These are phyloP conservation scores for Chrysolina haemoptera DNA, from an alignment of 2,888 invertebrate genomes.

Conservation along the genomic window DNA sequence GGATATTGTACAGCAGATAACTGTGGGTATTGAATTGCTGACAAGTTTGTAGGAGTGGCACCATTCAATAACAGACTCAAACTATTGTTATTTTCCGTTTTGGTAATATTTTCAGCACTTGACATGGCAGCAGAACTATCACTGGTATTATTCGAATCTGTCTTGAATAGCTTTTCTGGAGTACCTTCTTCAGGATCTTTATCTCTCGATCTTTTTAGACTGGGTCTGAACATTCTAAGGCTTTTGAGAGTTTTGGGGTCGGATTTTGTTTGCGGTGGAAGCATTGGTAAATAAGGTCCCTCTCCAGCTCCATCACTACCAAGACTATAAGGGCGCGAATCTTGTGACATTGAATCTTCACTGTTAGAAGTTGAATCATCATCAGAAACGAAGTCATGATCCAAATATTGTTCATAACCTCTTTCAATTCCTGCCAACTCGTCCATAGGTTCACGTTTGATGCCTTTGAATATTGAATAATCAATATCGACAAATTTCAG, in stretches of 20 bases:
- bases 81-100: constrained; percentile 22
- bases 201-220: constrained; percentile 60
- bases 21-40: too few relatives aligned
- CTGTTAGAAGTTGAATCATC: constrained; percentile 62
- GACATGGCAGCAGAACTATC: constrained; percentile 17
- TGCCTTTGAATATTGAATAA: constrained; percentile 74
- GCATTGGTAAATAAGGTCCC: constrained; percentile 50
- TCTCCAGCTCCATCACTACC: constrained; percentile 69
- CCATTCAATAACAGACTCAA: constrained; percentile 40
- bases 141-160: constrained; percentile 33
- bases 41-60: too few relatives aligned
- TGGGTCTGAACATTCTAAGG: constrained; percentile 72
- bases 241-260: constrained; percentile 73
- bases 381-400: constrained; percentile 59
- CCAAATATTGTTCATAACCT: constrained; percentile 63
- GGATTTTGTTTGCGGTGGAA: constrained; percentile 60
- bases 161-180: constrained; percentile 45
- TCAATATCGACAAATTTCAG: constrained; percentile 83
- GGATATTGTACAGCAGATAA: constrained; percentile 29
- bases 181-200: constrained; percentile 38
- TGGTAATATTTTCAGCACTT: constrained; percentile 16
- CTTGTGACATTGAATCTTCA: constrained; percentile 71
- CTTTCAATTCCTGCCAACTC: constrained; percentile 64
- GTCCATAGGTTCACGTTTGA: constrained; percentile 74
- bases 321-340: constrained; percentile 69